Evolutionary conservation across 2,888 invertebrate genomes (phyloP), one percentile per base, ranked within the genome.

Genomic region (Diploptera punctata): DNA sequence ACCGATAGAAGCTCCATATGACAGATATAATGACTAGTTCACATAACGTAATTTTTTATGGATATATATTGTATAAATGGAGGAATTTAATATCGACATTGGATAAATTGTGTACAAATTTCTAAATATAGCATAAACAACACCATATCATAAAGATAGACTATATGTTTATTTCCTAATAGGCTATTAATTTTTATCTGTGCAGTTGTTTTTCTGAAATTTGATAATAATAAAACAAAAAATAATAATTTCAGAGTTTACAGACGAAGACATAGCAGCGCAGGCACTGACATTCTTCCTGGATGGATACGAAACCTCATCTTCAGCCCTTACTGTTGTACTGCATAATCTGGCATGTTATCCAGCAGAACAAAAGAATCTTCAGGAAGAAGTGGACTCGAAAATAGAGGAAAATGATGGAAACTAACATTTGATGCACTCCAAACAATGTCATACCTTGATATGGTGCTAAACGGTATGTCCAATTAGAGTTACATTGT

Each of bases 221-320:
- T n/a, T n/a, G n/a, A n/a, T n/a, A n/a, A n/a, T n/a, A n/a, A n/a
- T n/a, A n/a, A n/a, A n/a, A n/a, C n/a, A n/a, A n/a, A n/a, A n/a
- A n/a, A 18, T 33, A 33, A 7, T 10, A 52, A 5, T 70, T 70
- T 47, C 62, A 74, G 73, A 74, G 62, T 72, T 74, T 67, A 72
- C 67, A 24, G 70, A 73, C 65, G 73, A 75, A 4, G 67, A 69
- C 47, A 54, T 71, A 4, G 75, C 73, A 4, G 77, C 79, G 5
- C 78, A 79, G 31, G 75, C 77, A 13, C 71, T 79, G 13, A 73
- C 79, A 9, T 80, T 80, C 76, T 79, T 79, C 73, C 60, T 77
- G 9, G 80, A 77, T 31, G 80, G 80, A 7, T 80, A 79, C 68
- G 80, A 80, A 70, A 79, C 80, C 5, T 79, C 80, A 0, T 78